Conservation (phyloP, 2,888 invertebrate species). For the Caenorhabditis afra region DNA sequence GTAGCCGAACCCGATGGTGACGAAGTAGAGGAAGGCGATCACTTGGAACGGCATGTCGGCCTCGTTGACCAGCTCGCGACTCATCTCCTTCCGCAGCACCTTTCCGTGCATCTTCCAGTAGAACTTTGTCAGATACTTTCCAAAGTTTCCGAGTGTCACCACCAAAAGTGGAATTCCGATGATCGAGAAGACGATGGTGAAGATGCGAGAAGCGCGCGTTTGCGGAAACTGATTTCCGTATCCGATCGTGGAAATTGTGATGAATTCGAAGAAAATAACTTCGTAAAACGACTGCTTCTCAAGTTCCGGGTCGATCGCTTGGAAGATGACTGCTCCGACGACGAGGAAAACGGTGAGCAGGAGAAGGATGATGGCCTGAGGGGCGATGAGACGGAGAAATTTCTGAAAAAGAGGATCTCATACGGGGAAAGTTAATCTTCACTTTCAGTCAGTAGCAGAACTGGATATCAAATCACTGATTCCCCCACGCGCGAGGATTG, state of each 20-base stretch:
- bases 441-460: slow-evolving; percentile 61
- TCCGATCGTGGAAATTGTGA: slow-evolving; percentile 67
- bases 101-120: slow-evolving; percentile 48
- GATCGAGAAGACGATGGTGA: slow-evolving; percentile 66
- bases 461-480: slow-evolving; percentile 54
- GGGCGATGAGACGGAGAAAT: slow-evolving; percentile 44
- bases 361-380: slow-evolving; percentile 55
- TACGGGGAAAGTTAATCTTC: slow-evolving; percentile 58
- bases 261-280: slow-evolving; percentile 67
- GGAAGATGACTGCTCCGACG: slow-evolving; percentile 55
- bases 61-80: slow-evolving; percentile 57
- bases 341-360: slow-evolving; percentile 36
- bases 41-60: slow-evolving; percentile 57
- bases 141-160: slow-evolving; percentile 65
- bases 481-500: slow-evolving; percentile 33
- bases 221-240: slow-evolving; percentile 72
- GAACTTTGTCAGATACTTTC: slow-evolving; percentile 56
- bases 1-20: slow-evolving; percentile 59
- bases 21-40: slow-evolving; percentile 58
- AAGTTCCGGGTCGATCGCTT: slow-evolving; percentile 52
- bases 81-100: slow-evolving; percentile 10
- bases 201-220: slow-evolving; percentile 56
- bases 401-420: slow-evolving; percentile 55
- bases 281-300: slow-evolving; percentile 51
- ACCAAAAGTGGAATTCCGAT: slow-evolving; percentile 65